Conservation (phyloP, 2,888 invertebrate species). For the Hedychridium roseum region DNA sequence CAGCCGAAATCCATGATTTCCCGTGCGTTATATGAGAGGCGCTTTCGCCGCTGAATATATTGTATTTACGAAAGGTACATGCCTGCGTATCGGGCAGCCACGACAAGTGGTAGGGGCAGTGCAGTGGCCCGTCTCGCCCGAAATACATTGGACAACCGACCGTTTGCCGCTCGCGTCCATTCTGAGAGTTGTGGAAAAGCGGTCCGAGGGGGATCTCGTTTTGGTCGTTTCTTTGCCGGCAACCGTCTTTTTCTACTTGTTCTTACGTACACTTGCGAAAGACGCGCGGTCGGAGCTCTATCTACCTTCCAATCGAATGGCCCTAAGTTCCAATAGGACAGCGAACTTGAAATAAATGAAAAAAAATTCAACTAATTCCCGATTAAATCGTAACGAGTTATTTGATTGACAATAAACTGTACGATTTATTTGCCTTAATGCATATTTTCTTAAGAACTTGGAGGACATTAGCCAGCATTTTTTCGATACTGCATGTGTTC, state of each 20-base stretch:
- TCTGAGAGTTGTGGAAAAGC: constrained; percentile 29
- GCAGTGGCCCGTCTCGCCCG: constrained; percentile 46
- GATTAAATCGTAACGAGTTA: too few species aligned
- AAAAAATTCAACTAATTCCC: background rate
- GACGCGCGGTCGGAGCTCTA: constrained; percentile 8
- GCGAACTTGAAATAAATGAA: background rate
- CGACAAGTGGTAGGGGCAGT: constrained; percentile 31
- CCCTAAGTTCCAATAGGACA: background rate
- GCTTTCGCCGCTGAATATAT: too few species aligned
- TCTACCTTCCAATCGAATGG: too few species aligned
- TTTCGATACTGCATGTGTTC: too few species aligned
- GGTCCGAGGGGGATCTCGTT: constrained; percentile 17
- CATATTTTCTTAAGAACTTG: too few species aligned
- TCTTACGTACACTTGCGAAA: constrained; percentile 2
- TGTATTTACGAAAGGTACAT: constrained; percentile 24
- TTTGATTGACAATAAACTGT: too few species aligned
- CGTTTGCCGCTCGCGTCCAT: constrained; percentile 33
- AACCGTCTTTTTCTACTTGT: constrained; percentile 16
- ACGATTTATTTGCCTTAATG: too few species aligned
- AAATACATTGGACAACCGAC: constrained; percentile 41
- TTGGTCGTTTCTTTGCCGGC: constrained; percentile 12
- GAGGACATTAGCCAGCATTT: too few species aligned
- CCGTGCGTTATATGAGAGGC: constrained; percentile 31
- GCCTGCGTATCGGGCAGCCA: too few species aligned
- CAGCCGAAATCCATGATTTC: constrained; percentile 25